Percentiles rank a stretch among this genome's conserved stretches.
These are phyloP conservation scores for Regulus satrapa DNA, from an alignment of 2,113 vertebrate species.

Conservation along the genomic window DNA sequence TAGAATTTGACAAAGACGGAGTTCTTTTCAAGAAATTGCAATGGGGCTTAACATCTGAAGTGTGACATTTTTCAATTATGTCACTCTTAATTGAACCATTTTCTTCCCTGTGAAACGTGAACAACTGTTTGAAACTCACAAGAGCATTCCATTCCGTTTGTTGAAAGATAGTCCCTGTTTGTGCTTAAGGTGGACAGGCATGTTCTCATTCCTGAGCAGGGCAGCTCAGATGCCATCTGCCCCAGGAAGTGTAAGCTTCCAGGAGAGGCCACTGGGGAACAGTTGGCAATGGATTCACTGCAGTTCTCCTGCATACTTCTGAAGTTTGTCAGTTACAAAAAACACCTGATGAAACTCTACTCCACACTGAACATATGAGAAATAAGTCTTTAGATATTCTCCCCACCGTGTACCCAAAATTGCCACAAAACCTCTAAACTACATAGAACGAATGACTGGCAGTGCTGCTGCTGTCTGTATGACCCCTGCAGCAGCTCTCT, in stretches of 20 bases:
- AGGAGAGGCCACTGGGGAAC: background rate
- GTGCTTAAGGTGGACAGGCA: background rate
- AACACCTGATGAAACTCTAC: background rate
- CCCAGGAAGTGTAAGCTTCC: background rate
- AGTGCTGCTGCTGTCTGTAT: background rate
- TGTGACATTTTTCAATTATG: background rate
- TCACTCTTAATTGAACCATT: background rate
- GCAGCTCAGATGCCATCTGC: background rate
- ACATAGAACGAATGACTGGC: background rate
- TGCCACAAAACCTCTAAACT: background rate
- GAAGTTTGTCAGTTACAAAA: background rate
- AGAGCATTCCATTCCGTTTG: background rate
- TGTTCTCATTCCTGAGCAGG: background rate
- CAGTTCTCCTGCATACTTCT: background rate
- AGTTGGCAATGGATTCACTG: background rate
- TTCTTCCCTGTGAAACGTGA: background rate
- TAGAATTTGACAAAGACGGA: background rate
- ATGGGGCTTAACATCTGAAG: background rate
- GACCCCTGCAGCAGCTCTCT: background rate
- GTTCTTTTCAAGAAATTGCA: background rate
- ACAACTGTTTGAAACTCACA: background rate
- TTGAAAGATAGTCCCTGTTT: background rate
- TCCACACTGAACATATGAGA: background rate
- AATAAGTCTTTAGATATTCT: background rate
- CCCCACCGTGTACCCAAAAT: background rate